Percentiles rank a stretch among this genome's conserved stretches.
phyloP scores from a whole-genome alignment of 1,140 invertebrate species.

The Hycleus cichorii region DNA sequence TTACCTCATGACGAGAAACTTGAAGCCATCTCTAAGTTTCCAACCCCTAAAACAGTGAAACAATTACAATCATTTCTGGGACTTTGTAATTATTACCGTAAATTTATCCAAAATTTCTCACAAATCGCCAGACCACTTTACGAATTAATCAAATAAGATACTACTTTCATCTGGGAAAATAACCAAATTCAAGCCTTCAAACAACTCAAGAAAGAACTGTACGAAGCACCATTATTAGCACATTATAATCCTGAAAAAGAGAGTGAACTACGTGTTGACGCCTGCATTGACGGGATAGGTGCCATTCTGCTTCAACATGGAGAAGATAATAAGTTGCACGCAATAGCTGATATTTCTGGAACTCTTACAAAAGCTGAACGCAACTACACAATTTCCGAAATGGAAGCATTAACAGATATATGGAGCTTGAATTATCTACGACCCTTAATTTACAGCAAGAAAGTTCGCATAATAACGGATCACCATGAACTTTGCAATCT shows the following conservation, averaged over 20 bases:
- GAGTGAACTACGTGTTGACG: no score
- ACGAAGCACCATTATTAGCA: no score
- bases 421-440: not conserved
- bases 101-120: conserved; percentile 4
- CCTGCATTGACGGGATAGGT: no score
- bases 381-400: not conserved
- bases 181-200: not conserved
- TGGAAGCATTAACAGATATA: not conserved
- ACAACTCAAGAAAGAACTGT: no score
- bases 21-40: no score
- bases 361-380: not conserved
- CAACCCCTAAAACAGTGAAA: no score
- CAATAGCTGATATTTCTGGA: not conserved
- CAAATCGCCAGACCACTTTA: not conserved
- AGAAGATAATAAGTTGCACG: no score
- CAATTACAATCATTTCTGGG: conserved; percentile 1
- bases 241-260: no score
- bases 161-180: not conserved
- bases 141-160: not conserved
- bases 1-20: no score
- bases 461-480: conserved; percentile 24
- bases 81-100: conserved; percentile 5
- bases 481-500: conserved; percentile 45
- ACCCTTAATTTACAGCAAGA: not conserved
- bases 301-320: no score